Evolutionary conservation across 2,113 vertebrate species (phyloP).

Genomic region (Ailuropoda melanoleuca): DNA sequence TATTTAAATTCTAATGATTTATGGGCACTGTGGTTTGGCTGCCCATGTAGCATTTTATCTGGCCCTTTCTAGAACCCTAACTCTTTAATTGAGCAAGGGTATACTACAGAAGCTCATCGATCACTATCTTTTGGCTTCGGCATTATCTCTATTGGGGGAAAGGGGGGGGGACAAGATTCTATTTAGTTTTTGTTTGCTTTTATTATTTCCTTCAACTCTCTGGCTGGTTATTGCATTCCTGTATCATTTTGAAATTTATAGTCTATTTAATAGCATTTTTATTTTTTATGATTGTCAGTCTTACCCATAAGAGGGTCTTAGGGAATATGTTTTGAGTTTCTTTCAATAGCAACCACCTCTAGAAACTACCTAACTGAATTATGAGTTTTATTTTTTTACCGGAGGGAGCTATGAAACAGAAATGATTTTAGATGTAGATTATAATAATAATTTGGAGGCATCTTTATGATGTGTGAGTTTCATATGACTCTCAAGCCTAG

Average conservation of each 20-base stretch:
- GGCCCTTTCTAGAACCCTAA: constrained; percentile 30
- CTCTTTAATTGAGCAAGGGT: background rate
- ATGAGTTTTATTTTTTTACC: constrained; percentile 78
- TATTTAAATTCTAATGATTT: constrained; percentile 60
- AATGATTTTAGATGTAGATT: constrained; percentile 80
- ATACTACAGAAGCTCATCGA: background rate
- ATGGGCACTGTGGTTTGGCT: background rate
- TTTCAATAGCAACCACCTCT: constrained; percentile 70
- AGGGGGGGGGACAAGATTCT: background rate
- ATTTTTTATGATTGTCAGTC: constrained; percentile 82
- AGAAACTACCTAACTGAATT: constrained; percentile 77
- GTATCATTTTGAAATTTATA: constrained; percentile 84
- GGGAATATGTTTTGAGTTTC: constrained; percentile 80
- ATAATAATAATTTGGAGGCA: constrained; percentile 72
- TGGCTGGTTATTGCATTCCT: constrained; percentile 75
- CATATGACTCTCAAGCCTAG: constrained; percentile 63
- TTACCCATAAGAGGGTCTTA: constrained; percentile 77
- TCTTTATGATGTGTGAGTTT: constrained; percentile 77
- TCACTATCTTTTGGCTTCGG: background rate
- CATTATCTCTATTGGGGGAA: background rate
- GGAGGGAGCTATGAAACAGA: constrained; percentile 75
- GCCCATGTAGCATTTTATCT: background rate
- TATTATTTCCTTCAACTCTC: constrained; percentile 78
- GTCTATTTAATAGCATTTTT: constrained; percentile 83
- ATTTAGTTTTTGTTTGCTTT: constrained; percentile 74